Evolutionary conservation across 2,888 invertebrate species (phyloP), one percentile per base, ranked within the genome.

Genomic region (Petrolisthes manimaculis): DNA sequence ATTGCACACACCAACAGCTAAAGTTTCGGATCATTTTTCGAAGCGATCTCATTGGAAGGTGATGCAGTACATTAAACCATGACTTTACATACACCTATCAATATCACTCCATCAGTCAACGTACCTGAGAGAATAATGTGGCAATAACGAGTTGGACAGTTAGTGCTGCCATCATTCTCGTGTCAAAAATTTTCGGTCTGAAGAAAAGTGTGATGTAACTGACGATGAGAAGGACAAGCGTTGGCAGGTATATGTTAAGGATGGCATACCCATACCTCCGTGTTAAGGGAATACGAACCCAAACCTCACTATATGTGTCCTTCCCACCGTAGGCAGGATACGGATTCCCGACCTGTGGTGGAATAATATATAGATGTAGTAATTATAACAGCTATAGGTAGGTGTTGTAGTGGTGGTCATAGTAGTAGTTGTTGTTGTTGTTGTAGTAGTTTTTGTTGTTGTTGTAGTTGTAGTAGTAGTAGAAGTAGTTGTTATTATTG

Each of bases 181-280:
- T 82, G 12, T 90, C 90, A 74, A 90, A 90, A 67, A 87, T 86
- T 51, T 80, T 18, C 2, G 89, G 80, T 77, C 90, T 77, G 84
- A 90, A 82, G 88, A 89, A 90, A 61, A 90, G 90, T 55, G 90
- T 90, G 18, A 90, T 77, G 86, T 89, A 90, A 83, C 87, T 88
- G 56, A 90, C 86, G 69, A 86, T 55, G 75, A 90, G 89, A 0
- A 90, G 86, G 55, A 90, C 86, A 55, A 90, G 61, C 0, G 89
- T 89, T 5, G 90, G 90, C 67, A 88, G 82, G 87, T 90, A 90
- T 77, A 90, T 90, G 86, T 86, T 90, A 55, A 90, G 89, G 54
- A 90, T 80, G 21, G 89, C 90, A 77, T 90, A 90, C 2, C 90
- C 90, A 12, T 80, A 87, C 53, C 87, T 82, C 4, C 90, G 78